Evolutionary conservation across 2,113 vertebrate species (phyloP).

Genomic region (Oryzias celebensis): DNA sequence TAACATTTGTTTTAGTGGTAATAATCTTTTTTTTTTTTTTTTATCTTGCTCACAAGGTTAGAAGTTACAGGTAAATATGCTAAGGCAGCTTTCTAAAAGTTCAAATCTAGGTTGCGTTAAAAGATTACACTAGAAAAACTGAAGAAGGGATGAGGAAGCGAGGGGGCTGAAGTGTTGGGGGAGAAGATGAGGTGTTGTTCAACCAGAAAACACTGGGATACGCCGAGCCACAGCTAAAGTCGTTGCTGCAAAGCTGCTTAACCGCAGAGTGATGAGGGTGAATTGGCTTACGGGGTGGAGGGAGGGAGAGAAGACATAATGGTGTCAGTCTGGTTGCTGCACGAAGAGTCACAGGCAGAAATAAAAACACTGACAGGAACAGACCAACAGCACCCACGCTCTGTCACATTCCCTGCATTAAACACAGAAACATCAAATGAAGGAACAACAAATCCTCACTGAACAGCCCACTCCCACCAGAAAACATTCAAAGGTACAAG

Average conservation of each 20-base stretch:
- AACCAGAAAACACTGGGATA: not conserved
- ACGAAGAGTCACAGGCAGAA: constrained; percentile 5
- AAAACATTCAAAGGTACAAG: not conserved
- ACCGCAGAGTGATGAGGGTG: constrained; percentile 56
- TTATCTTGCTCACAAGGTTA: too few relatives aligned
- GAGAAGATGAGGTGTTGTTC: too few relatives aligned
- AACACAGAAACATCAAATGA: constrained; percentile 3
- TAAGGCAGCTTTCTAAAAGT: too few relatives aligned
- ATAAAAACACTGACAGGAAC: constrained; percentile 14
- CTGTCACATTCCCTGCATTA: not conserved
- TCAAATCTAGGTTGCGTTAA: too few relatives aligned
- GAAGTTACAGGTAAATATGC: too few relatives aligned
- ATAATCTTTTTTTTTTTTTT: too few relatives aligned
- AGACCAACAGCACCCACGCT: not conserved
- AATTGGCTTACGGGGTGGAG: constrained; percentile 60
- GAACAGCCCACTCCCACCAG: not conserved
- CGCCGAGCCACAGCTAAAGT: constrained; percentile 18
- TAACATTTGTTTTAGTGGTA: too few relatives aligned
- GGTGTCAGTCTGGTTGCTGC: constrained; percentile 55
- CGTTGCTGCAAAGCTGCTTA: constrained; percentile 59
- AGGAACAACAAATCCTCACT: not conserved
- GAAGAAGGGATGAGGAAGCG: too few relatives aligned
- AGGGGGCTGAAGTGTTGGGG: too few relatives aligned
- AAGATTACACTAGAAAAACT: too few relatives aligned
- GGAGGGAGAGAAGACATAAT: constrained; percentile 64